Evolutionary conservation across 2,888 invertebrate genomes (phyloP).

Genomic region (Vandiemenella viatica): DNA sequence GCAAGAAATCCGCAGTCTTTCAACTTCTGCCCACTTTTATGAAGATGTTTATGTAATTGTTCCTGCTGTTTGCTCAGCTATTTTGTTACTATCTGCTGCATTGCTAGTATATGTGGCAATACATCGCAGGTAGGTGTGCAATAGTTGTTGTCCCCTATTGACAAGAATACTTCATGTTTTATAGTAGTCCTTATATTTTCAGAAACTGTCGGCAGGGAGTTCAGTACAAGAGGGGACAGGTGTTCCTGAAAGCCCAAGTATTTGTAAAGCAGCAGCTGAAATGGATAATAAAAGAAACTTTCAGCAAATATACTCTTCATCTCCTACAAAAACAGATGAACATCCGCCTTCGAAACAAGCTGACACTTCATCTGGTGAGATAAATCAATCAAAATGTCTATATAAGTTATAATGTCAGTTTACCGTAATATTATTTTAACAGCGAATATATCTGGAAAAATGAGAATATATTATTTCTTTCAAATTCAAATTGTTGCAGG

Average conservation of each 20-base stretch:
- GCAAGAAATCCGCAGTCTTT: slow-evolving; percentile 2
- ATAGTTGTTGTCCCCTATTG: no score
- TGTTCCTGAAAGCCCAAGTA: slow-evolving; percentile 6
- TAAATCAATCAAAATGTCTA: no score
- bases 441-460: no score
- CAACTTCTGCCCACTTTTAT: slow-evolving; percentile 9
- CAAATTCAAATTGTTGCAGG: no score
- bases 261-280: slow-evolving; percentile 34
- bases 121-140: slow-evolving; percentile 3
- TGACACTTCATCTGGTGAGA: slow-evolving; percentile 8
- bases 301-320: slow-evolving; percentile 63
- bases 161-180: no score
- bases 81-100: slow-evolving; percentile 7
- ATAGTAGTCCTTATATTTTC: no score
- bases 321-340: slow-evolving; percentile 43
- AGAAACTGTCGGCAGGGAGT: not conserved
- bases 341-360: slow-evolving; percentile 2
- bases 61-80: slow-evolving; percentile 10
- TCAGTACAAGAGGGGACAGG: slow-evolving; percentile 1
- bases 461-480: no score
- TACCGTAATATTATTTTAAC: no score
- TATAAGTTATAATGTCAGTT: no score
- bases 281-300: slow-evolving; percentile 56
- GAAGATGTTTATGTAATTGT: slow-evolving; percentile 13
- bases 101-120: slow-evolving; percentile 8